These are phyloP conservation scores for Penaeus vannamei DNA, from an alignment of 1,140 invertebrate genomes.

Conservation along the genomic window DNA sequence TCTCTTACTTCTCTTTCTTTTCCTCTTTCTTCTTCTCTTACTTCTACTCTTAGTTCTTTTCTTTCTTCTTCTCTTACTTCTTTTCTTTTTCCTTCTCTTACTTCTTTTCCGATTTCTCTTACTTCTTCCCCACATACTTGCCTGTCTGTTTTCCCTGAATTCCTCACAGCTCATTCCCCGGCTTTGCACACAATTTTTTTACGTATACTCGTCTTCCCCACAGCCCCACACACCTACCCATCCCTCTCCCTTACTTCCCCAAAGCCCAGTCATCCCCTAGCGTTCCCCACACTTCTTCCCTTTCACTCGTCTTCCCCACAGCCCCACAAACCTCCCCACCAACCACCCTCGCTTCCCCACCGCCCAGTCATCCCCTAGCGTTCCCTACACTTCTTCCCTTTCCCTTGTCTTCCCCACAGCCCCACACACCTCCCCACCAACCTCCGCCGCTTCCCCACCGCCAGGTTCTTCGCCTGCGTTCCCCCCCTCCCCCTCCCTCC, in stretches of 20 bases:
- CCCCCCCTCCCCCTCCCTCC: background rate
- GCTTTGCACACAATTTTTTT: no score
- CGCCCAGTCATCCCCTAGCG: background rate
- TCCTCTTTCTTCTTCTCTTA: background rate
- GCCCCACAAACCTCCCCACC: background rate
- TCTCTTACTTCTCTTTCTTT: slow-evolving; percentile 31
- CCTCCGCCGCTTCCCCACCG: background rate
- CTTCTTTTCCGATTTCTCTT: background rate
- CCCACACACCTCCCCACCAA: no score
- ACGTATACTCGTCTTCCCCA: no score
- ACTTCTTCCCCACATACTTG: background rate
- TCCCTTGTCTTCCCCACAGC: background rate
- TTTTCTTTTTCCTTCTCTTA: slow-evolving; percentile 6
- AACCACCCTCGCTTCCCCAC: no score
- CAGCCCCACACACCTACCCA: no score
- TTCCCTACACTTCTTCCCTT: background rate
- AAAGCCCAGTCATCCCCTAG: no score
- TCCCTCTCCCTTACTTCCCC: no score
- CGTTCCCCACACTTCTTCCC: no score
- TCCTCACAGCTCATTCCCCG: no score
- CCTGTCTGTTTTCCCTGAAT: background rate
- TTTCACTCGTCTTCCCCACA: no score
- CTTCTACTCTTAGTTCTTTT: no score
- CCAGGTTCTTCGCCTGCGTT: background rate
- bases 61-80: background rate